phyloP scores from a whole-genome alignment of 1,140 invertebrate genomes.

The Holcopasites calliopsidis region DNA sequence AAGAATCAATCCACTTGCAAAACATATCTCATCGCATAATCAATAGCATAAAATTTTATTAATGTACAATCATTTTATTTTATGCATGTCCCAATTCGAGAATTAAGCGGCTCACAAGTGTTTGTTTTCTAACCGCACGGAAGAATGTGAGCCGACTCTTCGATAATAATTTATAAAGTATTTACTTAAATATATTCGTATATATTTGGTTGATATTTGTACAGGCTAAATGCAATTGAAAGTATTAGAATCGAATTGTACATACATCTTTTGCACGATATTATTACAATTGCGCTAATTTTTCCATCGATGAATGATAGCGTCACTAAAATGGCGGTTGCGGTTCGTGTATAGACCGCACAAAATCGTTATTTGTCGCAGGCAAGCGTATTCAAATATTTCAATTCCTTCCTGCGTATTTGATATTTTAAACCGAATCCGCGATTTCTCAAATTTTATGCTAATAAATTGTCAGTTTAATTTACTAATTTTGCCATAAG shows the following conservation, averaged over 20 bases:
- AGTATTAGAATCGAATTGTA: too few species aligned
- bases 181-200: background rate
- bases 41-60: background rate
- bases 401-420: background rate
- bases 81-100: background rate
- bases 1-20: conserved; percentile 21
- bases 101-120: background rate
- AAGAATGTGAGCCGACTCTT: background rate
- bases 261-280: too few species aligned
- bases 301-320: background rate
- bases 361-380: conserved; percentile 35
- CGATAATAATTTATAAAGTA: background rate
- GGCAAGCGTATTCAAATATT: background rate
- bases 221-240: too few species aligned
- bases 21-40: background rate
- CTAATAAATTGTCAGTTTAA: too few species aligned
- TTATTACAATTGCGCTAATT: background rate
- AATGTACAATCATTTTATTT: conserved; percentile 9
- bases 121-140: background rate
- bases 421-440: too few species aligned
- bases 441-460: too few species aligned
- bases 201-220: background rate
- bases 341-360: conserved; percentile 32
- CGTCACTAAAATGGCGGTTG: conserved; percentile 44
- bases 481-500: too few species aligned